A percentile compares a stretch with the other conserved stretches of the same genome.
Conservation (phyloP, 1,140 invertebrate genomes). For the Micrasema longulum region DNA sequence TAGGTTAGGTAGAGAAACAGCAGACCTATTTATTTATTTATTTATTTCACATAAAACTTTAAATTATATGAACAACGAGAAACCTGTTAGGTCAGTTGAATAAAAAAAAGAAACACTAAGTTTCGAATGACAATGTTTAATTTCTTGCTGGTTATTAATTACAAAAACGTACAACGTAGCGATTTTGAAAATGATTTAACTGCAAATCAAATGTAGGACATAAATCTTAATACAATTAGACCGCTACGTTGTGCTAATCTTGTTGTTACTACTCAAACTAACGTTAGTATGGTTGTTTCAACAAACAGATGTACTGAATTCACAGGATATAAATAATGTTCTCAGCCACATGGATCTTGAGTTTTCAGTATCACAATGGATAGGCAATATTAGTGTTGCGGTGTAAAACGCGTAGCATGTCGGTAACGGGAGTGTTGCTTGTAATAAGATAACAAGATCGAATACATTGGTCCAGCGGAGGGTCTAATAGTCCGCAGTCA, state of each 20-base stretch:
- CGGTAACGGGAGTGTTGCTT: constrained; percentile 25
- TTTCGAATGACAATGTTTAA: no score
- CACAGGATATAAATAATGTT: not conserved
- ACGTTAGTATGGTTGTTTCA: not conserved
- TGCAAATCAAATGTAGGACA: no score
- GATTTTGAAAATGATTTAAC: no score
- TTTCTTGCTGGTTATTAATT: no score
- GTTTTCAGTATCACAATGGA: not conserved
- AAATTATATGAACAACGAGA: no score
- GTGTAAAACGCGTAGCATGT: constrained; percentile 15
- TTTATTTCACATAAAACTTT: no score
- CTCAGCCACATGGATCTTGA: not conserved
- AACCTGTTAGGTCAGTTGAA: no score
- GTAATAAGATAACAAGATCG: constrained; percentile 26
- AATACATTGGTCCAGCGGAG: constrained; percentile 13
- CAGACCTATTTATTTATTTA: no score
- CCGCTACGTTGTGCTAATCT: not conserved
- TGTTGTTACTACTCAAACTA: not conserved
- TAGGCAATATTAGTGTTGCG: not conserved
- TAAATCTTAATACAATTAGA: no score
- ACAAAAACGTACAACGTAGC: no score
- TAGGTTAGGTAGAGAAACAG: no score
- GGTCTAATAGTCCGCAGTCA: not conserved
- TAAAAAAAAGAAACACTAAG: no score
- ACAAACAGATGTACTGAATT: not conserved